Base-by-base conservation (phyloP, 2,113 vertebrate genomes). In the Microcebus lehilahytsara region DNA sequence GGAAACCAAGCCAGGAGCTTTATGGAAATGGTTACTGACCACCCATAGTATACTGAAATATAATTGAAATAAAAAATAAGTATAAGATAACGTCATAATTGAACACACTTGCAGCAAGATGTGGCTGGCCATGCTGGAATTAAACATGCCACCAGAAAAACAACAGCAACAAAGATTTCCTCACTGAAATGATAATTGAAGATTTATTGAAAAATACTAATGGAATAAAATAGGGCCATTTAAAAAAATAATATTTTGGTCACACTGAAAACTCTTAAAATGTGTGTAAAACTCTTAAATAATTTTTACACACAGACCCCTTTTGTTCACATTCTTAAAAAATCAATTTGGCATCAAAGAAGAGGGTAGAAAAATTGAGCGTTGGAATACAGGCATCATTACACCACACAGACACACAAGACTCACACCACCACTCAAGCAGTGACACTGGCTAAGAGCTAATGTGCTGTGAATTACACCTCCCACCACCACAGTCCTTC, bases 371-470 rank as follows among this genome's bases (percentile, higher is more conserved):
- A 86, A 97, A 7, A 85, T 66, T 96, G 75, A 66, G 88, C 88
- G 93, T 97, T 97, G 98, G 98, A 99, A 99, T 98, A 99, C 64
- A 98, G 69, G 98, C 98, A 97, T 98, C 97, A 97, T 97, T 99
- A 98, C 97, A 93, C 89, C 9, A 97, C 56, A 69, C 98, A 96
- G 90, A 96, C 98, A 98, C 97, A 98, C 86, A 98, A 98, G 98
- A 89, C 98, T 98, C 93, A 97, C 97, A 97, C 98, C 99, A 98
- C 99, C 98, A 97, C 99, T 98, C 98, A 53, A 89, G 97, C 98
- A 98, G 92, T 92, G 98, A 98, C 98, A 98, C 98, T 96, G 98
- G 98, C 98, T 98, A 98, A 98, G 98, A 97, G 98, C 98, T 98
- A 96, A 97, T 90, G 95, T 95, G 97, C 98, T 96, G 96, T 98